Evolutionary conservation across 2,797 vertebrate genomes (phyloP).

Genomic region (Rhabdomys pumilio): DNA sequence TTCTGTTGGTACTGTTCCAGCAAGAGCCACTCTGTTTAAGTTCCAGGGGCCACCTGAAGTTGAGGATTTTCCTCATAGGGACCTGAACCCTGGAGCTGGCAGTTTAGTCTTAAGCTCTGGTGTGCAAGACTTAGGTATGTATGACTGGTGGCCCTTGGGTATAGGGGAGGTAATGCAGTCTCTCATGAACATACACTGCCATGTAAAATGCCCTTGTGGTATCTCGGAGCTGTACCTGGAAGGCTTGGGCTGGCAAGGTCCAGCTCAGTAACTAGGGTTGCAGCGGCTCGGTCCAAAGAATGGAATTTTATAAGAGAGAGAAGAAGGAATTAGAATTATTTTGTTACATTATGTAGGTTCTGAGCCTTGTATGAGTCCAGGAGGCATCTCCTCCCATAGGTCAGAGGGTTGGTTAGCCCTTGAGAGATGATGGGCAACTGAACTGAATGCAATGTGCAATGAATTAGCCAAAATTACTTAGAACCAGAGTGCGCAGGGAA

Average conservation of each 20-base stretch:
- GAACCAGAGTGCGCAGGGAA: conserved; percentile 37
- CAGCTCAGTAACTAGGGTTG: background rate
- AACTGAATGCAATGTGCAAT: conserved; percentile 12
- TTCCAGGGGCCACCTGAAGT: background rate
- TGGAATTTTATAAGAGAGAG: conserved; percentile 20
- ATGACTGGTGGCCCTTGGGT: background rate
- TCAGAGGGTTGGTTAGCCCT: background rate
- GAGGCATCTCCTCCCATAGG: background rate
- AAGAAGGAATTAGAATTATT: background rate
- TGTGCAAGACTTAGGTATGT: background rate
- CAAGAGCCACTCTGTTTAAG: background rate
- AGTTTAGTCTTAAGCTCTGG: background rate
- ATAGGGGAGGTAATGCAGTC: background rate
- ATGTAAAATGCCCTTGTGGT: accelerated
- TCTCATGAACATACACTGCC: background rate
- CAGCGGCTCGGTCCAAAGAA: background rate
- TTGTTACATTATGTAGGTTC: background rate
- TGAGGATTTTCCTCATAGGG: background rate
- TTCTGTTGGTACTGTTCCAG: background rate
- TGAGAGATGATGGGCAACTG: background rate
- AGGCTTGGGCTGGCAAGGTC: background rate
- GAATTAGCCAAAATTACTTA: conserved; percentile 8
- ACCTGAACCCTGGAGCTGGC: background rate
- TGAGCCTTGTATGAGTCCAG: background rate
- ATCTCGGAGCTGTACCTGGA: background rate